A percentile compares a stretch with the other conserved stretches of the same genome.
phyloP scores from a whole-genome alignment of 92 coral and sea anemone genomes.

The Palythoa grandis region DNA sequence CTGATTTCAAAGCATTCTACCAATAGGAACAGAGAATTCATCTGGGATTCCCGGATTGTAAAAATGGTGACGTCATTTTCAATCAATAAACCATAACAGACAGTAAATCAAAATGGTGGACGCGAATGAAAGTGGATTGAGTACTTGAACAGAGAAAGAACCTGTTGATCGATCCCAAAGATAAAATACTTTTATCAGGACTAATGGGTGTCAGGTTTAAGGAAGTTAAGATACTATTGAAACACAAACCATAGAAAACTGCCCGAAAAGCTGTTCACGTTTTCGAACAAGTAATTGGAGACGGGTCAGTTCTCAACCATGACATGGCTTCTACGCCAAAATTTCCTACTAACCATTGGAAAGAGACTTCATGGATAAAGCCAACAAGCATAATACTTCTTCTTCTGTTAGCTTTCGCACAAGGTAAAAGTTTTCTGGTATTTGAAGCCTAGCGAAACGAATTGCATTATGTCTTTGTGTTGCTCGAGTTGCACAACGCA shows the following conservation, averaged over 20 bases:
- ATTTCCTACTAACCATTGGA: slow-evolving; percentile 31
- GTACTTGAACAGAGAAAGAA: slow-evolving; percentile 37
- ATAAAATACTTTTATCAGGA: slow-evolving; percentile 22
- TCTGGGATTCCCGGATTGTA: slow-evolving; percentile 51
- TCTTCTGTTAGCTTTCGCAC: slow-evolving; percentile 30
- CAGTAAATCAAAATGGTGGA: slow-evolving; percentile 85
- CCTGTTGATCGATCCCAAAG: slow-evolving; percentile 35
- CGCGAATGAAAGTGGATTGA: slow-evolving; percentile 51
- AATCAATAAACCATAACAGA: slow-evolving; percentile 73
- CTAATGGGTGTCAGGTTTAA: slow-evolving; percentile 54
- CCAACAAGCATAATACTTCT: slow-evolving; percentile 32
- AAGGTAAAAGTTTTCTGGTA: slow-evolving; percentile 15
- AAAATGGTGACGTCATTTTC: slow-evolving; percentile 69
- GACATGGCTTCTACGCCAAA: slow-evolving; percentile 33
- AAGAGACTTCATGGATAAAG: slow-evolving; percentile 33
- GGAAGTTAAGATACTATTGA: slow-evolving; percentile 47
- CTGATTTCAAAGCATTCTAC: slow-evolving; percentile 61
- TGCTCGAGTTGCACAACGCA: slow-evolving; percentile 32
- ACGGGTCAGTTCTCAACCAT: slow-evolving; percentile 28
- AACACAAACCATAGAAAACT: neutral
- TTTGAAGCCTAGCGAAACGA: neutral
- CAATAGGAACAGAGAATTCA: slow-evolving; percentile 33
- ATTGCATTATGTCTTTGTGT: neutral
- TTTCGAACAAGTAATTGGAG: slow-evolving; percentile 29
- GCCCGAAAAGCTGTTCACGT: neutral